Evolutionary conservation across 2,113 vertebrate species (phyloP).

Genomic region (Thamnaconus septentrionalis): DNA sequence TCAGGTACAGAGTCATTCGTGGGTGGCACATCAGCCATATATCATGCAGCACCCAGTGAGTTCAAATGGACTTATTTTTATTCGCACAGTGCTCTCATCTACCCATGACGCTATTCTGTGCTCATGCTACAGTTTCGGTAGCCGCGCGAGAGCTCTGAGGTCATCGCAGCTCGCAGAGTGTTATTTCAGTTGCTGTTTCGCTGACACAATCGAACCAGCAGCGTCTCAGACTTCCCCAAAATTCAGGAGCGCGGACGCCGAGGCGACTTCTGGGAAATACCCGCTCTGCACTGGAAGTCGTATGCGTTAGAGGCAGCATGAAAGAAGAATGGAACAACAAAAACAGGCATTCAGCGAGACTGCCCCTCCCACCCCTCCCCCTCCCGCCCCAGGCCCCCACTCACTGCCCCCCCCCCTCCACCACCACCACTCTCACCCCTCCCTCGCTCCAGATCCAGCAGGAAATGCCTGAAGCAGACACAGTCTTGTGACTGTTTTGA

Average conservation of each 20-base stretch:
- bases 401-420: background rate
- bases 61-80: conserved; percentile 13
- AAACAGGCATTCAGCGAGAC: conserved; percentile 38
- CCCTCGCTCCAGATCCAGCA: conserved; percentile 64
- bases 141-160: conserved; percentile 25
- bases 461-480: conserved; percentile 79
- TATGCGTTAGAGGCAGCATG: background rate
- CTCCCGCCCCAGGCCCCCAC: conserved; percentile 38
- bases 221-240: conserved; percentile 41
- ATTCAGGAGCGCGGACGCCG: conserved; percentile 11
- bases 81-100: background rate
- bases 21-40: conserved; percentile 97
- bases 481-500: conserved; percentile 78
- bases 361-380: background rate
- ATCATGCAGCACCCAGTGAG: conserved; percentile 99
- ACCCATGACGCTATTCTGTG: conserved; percentile 7
- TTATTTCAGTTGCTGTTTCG: conserved; percentile 46
- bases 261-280: conserved; percentile 38
- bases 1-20: conserved; percentile 96
- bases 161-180: conserved; percentile 22
- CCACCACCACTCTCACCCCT: background rate
- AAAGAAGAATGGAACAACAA: conserved; percentile 52
- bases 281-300: conserved; percentile 3
- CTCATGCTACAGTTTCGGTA: conserved; percentile 59
- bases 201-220: conserved; percentile 43